A percentile compares a stretch with the other conserved stretches of the same genome.
phyloP scores from a whole-genome alignment of 2,888 invertebrate genomes.

The Didymodactylos carnosus region DNA sequence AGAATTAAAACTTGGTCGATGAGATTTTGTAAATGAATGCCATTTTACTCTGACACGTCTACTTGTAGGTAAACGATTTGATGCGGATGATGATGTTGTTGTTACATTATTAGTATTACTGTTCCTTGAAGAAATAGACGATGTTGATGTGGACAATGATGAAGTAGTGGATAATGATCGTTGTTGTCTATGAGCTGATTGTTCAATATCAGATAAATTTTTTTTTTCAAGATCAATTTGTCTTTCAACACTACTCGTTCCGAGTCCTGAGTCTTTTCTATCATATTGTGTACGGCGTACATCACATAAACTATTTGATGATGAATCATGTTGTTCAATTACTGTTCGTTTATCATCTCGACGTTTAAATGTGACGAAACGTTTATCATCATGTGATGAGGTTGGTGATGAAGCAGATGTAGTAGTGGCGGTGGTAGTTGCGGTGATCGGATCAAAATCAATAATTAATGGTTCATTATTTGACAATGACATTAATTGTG shows the following conservation, averaged over 20 bases:
- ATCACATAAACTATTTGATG: neutral
- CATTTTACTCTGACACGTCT: neutral
- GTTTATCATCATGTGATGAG: too few relatives aligned
- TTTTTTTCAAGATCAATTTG: too few relatives aligned
- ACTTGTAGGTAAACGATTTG: neutral
- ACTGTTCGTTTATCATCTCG: too few relatives aligned
- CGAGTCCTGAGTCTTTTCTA: neutral
- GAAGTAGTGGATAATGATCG: neutral
- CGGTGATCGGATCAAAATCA: too few relatives aligned
- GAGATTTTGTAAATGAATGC: neutral
- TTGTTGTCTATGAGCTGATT: too few relatives aligned
- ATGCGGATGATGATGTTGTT: neutral
- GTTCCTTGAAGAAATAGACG: neutral
- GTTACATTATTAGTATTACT: neutral
- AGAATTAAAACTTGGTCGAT: neutral
- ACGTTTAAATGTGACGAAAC: too few relatives aligned
- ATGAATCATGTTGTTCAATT: neutral
- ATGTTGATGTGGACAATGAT: neutral
- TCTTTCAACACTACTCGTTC: neutral
- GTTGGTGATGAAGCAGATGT: too few relatives aligned
- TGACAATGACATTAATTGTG: too few relatives aligned
- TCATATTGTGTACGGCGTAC: neutral
- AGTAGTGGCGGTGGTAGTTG: too few relatives aligned
- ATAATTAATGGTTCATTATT: neutral
- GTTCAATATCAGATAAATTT: too few relatives aligned